Evolutionary conservation across 2,113 vertebrate genomes (phyloP).

Genomic region (Nematolebias whitei): DNA sequence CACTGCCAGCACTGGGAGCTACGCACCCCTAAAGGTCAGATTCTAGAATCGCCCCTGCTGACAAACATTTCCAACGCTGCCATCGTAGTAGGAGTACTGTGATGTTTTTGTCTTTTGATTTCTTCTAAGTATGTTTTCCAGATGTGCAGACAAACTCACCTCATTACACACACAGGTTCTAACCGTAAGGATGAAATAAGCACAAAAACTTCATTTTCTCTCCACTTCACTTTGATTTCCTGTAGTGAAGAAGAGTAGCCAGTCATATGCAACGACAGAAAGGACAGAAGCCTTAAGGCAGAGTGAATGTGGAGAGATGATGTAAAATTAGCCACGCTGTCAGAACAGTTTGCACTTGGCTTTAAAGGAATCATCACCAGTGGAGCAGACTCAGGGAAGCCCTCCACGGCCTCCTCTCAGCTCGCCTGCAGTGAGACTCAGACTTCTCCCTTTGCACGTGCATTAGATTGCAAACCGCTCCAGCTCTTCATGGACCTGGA

Average conservation of each 20-base stretch:
- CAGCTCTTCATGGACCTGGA: slow-evolving; percentile 71
- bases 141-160: slow-evolving; percentile 3
- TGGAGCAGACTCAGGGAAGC: slow-evolving; percentile 81
- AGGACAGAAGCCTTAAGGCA: slow-evolving; percentile 59
- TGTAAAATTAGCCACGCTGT: slow-evolving; percentile 86
- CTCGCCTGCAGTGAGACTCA: slow-evolving; percentile 75
- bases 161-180: slow-evolving; percentile 43
- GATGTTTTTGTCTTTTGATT: background rate
- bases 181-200: slow-evolving; percentile 57
- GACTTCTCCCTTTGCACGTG: slow-evolving; percentile 64
- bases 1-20: no score
- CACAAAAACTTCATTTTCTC: slow-evolving; percentile 23
- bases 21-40: no score
- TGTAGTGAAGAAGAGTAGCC: slow-evolving; percentile 49
- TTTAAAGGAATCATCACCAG: slow-evolving; percentile 84
- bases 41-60: no score
- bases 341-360: slow-evolving; percentile 84
- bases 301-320: slow-evolving; percentile 40
- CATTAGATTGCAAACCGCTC: slow-evolving; percentile 76
- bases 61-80: background rate
- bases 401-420: slow-evolving; percentile 81
- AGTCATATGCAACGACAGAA: slow-evolving; percentile 49
- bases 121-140: background rate
- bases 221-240: slow-evolving; percentile 66
- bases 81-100: background rate